Percentiles rank a stretch among this genome's conserved stretches.
These are phyloP conservation scores for Tanytarsus gracilentus DNA, from an alignment of 2,888 invertebrate genomes.

Conservation along the genomic window DNA sequence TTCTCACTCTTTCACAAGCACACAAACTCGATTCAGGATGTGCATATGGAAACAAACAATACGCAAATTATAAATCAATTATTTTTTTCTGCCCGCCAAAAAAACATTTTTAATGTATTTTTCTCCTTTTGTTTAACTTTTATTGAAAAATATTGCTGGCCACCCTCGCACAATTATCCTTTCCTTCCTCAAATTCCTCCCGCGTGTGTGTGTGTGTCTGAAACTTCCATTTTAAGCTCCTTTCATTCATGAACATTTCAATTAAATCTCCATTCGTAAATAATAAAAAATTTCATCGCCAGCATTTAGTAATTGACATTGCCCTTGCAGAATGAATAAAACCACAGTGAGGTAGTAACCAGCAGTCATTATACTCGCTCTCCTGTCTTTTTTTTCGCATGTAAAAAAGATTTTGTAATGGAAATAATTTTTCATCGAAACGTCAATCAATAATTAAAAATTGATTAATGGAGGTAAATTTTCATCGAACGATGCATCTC, in stretches of 20 bases:
- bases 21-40: neutral
- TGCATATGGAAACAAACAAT: constrained; percentile 21
- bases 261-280: constrained; percentile 27
- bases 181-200: neutral
- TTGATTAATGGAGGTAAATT: constrained; percentile 3
- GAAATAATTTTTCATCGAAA: no score
- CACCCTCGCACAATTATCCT: neutral
- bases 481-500: no score
- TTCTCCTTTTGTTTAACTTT: neutral
- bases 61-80: constrained; percentile 27
- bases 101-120: no score
- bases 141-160: neutral
- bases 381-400: no score
- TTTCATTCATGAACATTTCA: constrained; percentile 23
- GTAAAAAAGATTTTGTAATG: no score
- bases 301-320: no score
- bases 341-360: no score
- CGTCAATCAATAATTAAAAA: constrained; percentile 15
- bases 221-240: constrained; percentile 6
- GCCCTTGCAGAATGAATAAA: no score
- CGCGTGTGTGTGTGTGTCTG: neutral
- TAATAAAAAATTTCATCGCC: no score
- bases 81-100: no score
- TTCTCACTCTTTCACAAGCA: neutral
- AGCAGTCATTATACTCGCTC: no score